Conservation (phyloP, 2,113 vertebrate genomes). For the Origma solitaria region DNA sequence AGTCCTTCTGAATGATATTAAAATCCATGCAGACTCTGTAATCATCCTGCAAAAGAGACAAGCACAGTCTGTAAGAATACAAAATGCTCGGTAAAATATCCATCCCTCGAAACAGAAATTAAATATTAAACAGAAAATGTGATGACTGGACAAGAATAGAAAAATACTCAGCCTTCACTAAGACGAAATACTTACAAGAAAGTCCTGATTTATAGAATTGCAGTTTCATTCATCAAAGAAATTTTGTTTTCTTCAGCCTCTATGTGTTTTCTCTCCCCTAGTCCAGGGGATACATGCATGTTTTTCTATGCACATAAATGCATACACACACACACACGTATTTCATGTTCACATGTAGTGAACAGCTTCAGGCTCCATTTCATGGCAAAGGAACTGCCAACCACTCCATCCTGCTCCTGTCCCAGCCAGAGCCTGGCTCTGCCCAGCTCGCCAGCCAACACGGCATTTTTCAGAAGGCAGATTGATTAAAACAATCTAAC, state of each 20-base stretch:
- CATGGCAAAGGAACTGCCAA: neutral
- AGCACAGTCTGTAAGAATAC: neutral
- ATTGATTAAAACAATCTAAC: neutral
- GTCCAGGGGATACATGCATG: neutral
- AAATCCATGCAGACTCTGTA: constrained; percentile 92
- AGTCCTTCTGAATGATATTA: constrained; percentile 90
- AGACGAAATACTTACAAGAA: neutral
- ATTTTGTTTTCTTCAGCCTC: neutral
- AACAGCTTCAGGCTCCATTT: neutral
- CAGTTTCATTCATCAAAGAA: neutral
- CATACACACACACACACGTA: neutral
- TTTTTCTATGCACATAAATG: neutral
- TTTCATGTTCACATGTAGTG: rapidly evolving
- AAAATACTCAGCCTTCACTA: neutral
- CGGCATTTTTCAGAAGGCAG: neutral
- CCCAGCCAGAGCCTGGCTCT: neutral
- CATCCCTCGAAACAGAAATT: neutral
- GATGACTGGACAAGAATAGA: neutral
- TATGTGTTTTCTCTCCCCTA: neutral
- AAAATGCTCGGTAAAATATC: neutral
- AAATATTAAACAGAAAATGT: neutral
- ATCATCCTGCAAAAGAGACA: constrained; percentile 81
- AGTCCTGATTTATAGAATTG: neutral
- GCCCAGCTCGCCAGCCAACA: neutral
- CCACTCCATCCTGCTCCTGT: neutral